Evolutionary conservation across 2,113 vertebrate species (phyloP).

Genomic region (Puma concolor): DNA sequence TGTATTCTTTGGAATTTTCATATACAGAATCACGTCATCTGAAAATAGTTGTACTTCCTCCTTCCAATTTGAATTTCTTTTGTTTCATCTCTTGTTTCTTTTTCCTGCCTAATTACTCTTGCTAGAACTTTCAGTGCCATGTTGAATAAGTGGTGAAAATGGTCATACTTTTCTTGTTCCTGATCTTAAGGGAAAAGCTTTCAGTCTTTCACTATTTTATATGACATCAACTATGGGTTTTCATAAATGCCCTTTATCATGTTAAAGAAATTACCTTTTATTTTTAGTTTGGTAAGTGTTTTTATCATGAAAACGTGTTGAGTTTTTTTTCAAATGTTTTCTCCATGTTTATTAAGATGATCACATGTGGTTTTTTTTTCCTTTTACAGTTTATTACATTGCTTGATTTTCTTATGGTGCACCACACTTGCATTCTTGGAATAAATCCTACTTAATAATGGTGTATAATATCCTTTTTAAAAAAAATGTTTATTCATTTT

Average conservation of each 20-base stretch:
- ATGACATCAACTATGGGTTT: neutral
- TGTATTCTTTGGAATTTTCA: neutral
- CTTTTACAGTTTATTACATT: neutral
- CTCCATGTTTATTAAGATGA: neutral
- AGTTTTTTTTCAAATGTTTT: neutral
- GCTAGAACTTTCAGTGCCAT: neutral
- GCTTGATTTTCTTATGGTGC: neutral
- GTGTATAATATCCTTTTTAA: neutral
- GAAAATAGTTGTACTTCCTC: neutral
- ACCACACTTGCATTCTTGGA: neutral
- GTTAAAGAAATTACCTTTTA: neutral
- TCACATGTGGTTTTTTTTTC: neutral
- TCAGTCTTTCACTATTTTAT: neutral
- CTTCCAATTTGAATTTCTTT: neutral
- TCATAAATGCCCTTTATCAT: neutral
- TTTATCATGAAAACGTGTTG: neutral
- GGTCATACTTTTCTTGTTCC: neutral
- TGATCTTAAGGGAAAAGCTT: neutral
- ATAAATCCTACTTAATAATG: neutral
- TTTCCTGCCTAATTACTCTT: neutral
- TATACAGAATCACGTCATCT: neutral
- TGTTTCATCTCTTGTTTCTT: neutral
- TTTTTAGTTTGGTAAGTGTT: neutral
- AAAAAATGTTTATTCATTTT: too few species aligned
- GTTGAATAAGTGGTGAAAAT: neutral